phyloP scores from a whole-genome alignment of 2,797 vertebrate species.

The Clarias platycephalus region DNA sequence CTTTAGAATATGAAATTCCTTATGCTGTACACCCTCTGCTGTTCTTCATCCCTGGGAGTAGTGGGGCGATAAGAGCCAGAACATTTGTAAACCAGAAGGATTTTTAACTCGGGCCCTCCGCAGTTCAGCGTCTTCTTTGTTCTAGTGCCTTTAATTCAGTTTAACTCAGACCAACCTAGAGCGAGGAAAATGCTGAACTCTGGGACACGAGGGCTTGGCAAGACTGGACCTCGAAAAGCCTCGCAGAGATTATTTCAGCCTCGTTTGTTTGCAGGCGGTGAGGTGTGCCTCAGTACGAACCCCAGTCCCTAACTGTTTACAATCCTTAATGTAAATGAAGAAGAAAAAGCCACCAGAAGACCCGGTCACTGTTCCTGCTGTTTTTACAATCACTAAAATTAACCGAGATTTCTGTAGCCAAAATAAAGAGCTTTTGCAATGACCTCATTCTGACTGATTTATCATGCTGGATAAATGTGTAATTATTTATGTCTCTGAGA shows the following conservation, averaged over 20 bases:
- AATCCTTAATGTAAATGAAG: slow-evolving; percentile 34
- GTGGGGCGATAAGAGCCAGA: neutral
- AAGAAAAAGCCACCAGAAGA: slow-evolving; percentile 41
- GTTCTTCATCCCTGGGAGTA: neutral
- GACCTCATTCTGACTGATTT: slow-evolving; percentile 7
- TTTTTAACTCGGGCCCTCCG: neutral
- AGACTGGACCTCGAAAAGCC: neutral
- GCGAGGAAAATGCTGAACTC: neutral
- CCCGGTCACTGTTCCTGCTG: slow-evolving; percentile 19
- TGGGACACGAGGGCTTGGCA: neutral
- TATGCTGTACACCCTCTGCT: neutral
- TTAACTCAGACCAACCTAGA: neutral
- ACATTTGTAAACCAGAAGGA: neutral
- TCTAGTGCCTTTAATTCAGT: neutral
- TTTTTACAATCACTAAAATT: neutral
- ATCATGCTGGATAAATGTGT: neutral
- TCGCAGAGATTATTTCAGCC: neutral
- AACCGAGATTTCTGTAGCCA: neutral
- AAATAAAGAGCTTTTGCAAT: neutral
- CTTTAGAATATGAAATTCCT: neutral
- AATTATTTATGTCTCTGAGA: neutral
- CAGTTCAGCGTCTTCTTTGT: neutral
- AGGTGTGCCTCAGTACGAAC: slow-evolving; percentile 64
- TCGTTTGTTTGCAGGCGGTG: slow-evolving; percentile 58
- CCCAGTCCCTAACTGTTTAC: slow-evolving; percentile 71